A percentile compares a stretch with the other conserved stretches of the same genome.
phyloP scores from a whole-genome alignment of 37 sponge, comb jelly and placozoan species.

The Eunapius fragilis region DNA sequence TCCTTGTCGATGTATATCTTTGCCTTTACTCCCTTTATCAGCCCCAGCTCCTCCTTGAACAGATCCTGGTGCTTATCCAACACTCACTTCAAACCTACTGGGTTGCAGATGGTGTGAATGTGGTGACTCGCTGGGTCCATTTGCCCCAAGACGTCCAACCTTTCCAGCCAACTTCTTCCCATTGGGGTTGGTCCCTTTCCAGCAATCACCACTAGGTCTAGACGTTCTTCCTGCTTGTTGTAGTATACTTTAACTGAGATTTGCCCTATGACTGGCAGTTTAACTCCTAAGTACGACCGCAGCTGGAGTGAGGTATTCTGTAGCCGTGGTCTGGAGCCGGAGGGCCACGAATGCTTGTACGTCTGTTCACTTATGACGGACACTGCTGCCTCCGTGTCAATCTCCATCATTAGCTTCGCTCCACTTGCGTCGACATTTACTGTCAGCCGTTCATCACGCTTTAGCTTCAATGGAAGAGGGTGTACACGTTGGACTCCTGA shows the following conservation, averaged over 20 bases:
- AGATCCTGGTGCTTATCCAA: background rate
- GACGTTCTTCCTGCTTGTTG: too few species aligned
- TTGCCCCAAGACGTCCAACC: too few species aligned
- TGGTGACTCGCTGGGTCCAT: too few species aligned
- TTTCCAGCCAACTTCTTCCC: too few species aligned
- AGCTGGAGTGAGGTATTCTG: background rate
- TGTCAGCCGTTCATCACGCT: too few species aligned
- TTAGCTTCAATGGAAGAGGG: too few species aligned
- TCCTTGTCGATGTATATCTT: too few species aligned
- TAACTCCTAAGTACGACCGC: background rate
- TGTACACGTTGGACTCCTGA: too few species aligned
- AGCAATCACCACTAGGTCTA: background rate
- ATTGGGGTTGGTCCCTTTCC: too few species aligned
- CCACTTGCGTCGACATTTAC: too few species aligned
- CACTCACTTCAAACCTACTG: background rate
- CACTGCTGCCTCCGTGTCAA: background rate
- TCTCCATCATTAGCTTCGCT: background rate
- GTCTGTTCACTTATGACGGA: background rate
- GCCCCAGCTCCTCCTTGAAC: slow-evolving; percentile 5
- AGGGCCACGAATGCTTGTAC: too few species aligned
- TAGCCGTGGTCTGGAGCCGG: background rate
- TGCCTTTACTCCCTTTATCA: background rate
- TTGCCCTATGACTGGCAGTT: background rate
- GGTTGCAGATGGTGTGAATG: too few species aligned
- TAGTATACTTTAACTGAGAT: background rate